These are phyloP conservation scores for Lepas anatifera DNA, from an alignment of 2,888 invertebrate species.

Conservation along the genomic window DNA sequence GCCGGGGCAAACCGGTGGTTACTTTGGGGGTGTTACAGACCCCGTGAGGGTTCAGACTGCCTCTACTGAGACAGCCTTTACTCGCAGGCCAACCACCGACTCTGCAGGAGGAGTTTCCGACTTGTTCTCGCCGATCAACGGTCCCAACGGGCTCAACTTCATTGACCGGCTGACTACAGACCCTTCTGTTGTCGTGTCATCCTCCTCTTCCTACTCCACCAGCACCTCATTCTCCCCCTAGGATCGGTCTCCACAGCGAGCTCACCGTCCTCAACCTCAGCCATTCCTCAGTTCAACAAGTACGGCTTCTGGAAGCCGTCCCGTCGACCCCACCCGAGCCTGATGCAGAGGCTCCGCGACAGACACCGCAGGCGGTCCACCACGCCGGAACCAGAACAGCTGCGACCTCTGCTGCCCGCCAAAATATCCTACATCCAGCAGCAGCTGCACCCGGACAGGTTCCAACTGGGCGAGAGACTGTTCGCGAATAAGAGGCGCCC, in stretches of 20 bases:
- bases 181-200: neutral
- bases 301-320: slow-evolving; percentile 10
- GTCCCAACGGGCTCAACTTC: too few species aligned
- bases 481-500: neutral
- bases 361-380: too few species aligned
- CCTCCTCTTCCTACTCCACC: neutral
- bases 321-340: neutral
- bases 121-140: too few species aligned
- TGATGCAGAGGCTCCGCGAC: neutral
- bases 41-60: too few species aligned
- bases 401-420: neutral
- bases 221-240: neutral
- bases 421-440: neutral
- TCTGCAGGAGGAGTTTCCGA: too few species aligned
- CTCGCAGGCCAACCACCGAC: too few species aligned
- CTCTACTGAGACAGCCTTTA: too few species aligned
- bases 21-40: too few species aligned
- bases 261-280: neutral
- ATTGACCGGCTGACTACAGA: neutral
- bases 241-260: neutral
- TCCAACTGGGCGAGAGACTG: neutral
- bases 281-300: neutral
- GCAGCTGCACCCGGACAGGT: neutral
- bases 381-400: too few species aligned
- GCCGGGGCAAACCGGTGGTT: too few species aligned